A percentile compares a stretch with the other conserved stretches of the same genome.
phyloP scores from a whole-genome alignment of 2,113 vertebrate genomes.

The Edolisoma coerulescens region DNA sequence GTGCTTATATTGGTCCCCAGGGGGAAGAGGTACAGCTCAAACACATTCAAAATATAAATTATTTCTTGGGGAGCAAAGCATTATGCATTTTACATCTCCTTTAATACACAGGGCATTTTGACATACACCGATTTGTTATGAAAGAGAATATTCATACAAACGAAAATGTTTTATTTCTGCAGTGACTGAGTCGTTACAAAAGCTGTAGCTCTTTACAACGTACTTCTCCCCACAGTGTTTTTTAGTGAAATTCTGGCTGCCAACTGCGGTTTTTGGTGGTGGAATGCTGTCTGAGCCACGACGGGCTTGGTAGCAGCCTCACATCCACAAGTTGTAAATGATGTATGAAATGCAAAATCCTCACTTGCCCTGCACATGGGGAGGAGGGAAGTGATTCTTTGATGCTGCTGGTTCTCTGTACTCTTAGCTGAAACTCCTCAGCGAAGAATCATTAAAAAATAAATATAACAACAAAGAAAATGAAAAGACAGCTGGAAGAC shows the following conservation, averaged over 20 bases:
- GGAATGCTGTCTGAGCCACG: neutral
- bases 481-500: conserved; percentile 36
- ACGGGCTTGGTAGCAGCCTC: neutral
- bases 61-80: neutral
- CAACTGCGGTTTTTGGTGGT: neutral
- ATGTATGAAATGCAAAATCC: conserved; percentile 47
- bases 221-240: neutral
- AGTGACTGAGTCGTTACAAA: neutral
- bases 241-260: neutral
- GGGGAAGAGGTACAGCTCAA: neutral
- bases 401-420: neutral
- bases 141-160: neutral
- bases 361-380: neutral
- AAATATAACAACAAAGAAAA: conserved; percentile 10
- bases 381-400: neutral
- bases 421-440: conserved; percentile 48
- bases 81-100: neutral
- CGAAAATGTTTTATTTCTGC: neutral
- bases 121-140: neutral
- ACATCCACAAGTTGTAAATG: conserved; percentile 32
- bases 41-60: neutral
- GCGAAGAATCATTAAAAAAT: conserved; percentile 25
- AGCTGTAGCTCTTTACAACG: neutral
- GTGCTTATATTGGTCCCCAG: neutral
- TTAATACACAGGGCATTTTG: neutral